These are phyloP conservation scores for Brachystomella parvula DNA, from an alignment of 1,140 invertebrate genomes.

Conservation along the genomic window DNA sequence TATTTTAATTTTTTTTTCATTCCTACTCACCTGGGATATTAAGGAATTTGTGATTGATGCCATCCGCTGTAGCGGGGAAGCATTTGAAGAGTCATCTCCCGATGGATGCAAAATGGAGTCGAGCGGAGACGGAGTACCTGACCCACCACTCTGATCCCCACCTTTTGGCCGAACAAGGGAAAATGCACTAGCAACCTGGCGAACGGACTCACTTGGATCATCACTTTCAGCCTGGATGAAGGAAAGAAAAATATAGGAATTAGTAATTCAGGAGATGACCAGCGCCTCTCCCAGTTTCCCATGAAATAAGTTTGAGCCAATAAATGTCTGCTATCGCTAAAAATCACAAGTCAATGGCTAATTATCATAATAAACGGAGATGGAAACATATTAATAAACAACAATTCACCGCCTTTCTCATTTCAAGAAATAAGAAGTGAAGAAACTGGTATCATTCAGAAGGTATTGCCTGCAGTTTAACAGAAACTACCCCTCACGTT, in stretches of 20 bases:
- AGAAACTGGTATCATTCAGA: conserved; percentile 1
- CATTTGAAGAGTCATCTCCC: conserved; percentile 68
- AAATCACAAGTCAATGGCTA: neutral
- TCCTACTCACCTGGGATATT: conserved; percentile 62
- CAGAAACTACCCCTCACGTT: neutral
- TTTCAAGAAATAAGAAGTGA: neutral
- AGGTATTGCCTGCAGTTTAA: neutral
- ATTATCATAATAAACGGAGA: neutral
- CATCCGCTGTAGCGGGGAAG: conserved; percentile 90
- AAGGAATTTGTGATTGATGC: conserved; percentile 94
- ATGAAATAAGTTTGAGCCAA: no score
- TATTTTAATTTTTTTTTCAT: neutral
- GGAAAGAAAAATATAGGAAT: neutral
- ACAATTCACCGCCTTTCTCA: neutral
- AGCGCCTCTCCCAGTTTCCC: no score
- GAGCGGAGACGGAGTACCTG: conserved; percentile 52
- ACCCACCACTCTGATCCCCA: conserved; percentile 38
- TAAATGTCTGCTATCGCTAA: no score
- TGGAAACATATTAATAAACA: conserved; percentile 3
- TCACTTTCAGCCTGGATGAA: conserved; percentile 29
- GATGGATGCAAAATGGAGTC: conserved; percentile 72
- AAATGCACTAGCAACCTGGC: conserved; percentile 75
- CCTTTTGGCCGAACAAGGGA: conserved; percentile 71
- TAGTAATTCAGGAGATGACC: no score
- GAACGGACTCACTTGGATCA: conserved; percentile 48